Evolutionary conservation across 1,140 invertebrate genomes (phyloP), one percentile per base, ranked within the genome.

Genomic region (Samia ricini): DNA sequence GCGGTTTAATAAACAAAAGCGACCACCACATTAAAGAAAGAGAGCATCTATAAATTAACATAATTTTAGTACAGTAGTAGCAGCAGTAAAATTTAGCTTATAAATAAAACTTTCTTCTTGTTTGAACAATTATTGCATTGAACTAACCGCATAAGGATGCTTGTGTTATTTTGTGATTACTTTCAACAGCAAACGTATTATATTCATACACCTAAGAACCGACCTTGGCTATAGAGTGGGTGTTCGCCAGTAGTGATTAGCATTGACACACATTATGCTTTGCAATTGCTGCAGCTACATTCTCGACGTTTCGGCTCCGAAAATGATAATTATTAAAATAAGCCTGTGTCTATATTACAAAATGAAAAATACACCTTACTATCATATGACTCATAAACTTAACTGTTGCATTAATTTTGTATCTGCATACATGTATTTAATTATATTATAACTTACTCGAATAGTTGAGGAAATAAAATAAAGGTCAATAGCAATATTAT

Each of bases 251-350:
- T 67, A 61, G 56, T 71, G 75, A 76, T 79, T 81, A 84, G 74
- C 84, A 85, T 83, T 87, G 84, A 87, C 82, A 85, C 63, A 85
- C 75, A 86, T 75, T 60, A 60, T 77, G 68, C 64, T 70, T 67
- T 62, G 69, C 67, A 73, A 76, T 75, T 75, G 70, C 74, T 75
- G 70, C 74, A 77, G 56, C 62, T 63, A 73, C 73, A 76, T 78
- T 80, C 74, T 76, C 64, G 61, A 51, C 63, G 69, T 71, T 77
- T 75, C 60, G 66, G 58, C 63, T 69, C 20, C 20, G 55, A 69
- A 63, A 64, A 69, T n/a, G n/a, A n/a, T 61, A 79, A 77, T 72
- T 70, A 72, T 69, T 71, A 72, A 69, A 71, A 74, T 72, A 59
- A 72, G 58, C 56, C 50, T 67, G 54, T 68, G 10, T 56, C 36